Evolutionary conservation across 2,888 invertebrate species (phyloP), one percentile per base, ranked within the genome.

Genomic region (Dinocampus coccinellae): DNA sequence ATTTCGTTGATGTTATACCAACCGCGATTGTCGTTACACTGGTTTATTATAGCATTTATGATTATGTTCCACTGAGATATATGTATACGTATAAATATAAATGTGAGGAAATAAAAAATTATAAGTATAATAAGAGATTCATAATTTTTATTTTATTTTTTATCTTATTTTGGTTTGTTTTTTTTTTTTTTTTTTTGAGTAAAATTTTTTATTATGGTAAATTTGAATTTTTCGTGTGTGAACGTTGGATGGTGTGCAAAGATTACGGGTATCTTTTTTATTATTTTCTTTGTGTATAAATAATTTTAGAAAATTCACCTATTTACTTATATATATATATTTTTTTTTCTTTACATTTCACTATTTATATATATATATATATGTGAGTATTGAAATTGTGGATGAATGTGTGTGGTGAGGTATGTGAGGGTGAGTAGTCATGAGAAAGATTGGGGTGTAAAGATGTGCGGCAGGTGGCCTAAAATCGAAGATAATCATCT

Each of bases 391-490:
- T 29, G 29, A 29, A 29, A 4, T 29, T n/a, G 3, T 29, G 7
- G 29, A 29, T 29, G 3, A 7, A 29, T 4, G 29, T 29, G 7
- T 29, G 29, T 4, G 7, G 7, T 29, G 29, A 29, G 29, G 29
- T 4, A 29, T 29, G 16, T 39, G 16, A 16, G 47, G 47, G 47
- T n/a, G 16, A n/a, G 9, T 16, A 16, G 16, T 47, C 16, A 47
- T 16, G 47, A 16, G 16, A 16, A 16, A 47, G 16, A 47, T 47
- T 47, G 47, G 55, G 75, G 76, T 76, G 75, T 78, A 77, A 73
- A 79, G 63, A 77, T 72, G 76, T 74, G 70, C 70, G 76, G 78
- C 83, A 82, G 82, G 82, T 82, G 82, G 81, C 75, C 76, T 70
- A 74, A 70, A 71, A 66, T 68, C 69, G 64, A 75, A 78, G 80